phyloP scores from a whole-genome alignment of 2,113 vertebrate genomes.

The Scartelaos histophorus region DNA sequence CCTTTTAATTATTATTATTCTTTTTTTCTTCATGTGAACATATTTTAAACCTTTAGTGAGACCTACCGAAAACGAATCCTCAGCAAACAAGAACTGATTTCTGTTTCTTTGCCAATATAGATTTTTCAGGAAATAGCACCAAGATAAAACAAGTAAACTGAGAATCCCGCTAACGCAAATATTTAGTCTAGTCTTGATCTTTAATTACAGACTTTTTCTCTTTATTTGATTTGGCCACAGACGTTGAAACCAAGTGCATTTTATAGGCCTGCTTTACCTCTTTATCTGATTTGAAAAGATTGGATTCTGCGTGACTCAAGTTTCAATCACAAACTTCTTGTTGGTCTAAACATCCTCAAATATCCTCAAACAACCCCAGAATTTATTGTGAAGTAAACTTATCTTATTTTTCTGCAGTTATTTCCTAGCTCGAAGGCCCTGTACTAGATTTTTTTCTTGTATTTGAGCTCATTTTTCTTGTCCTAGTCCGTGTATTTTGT shows the following conservation, averaged over 20 bases:
- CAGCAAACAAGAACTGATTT: too few relatives aligned
- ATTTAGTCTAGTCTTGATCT: background rate
- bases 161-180: background rate
- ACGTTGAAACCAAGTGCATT: constrained; percentile 1
- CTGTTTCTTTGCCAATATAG: too few relatives aligned
- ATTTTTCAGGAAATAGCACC: background rate
- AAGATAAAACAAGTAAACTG: background rate
- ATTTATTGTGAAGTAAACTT: background rate
- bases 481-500: too few relatives aligned
- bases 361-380: background rate
- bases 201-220: background rate
- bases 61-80: too few relatives aligned
- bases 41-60: too few relatives aligned
- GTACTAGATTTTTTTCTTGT: too few relatives aligned
- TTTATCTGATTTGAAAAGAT: constrained; percentile 8
- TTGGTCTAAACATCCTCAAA: background rate
- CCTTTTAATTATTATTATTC: too few relatives aligned
- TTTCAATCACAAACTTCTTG: background rate
- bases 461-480: too few relatives aligned
- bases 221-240: background rate
- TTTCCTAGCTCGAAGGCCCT: background rate
- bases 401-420: background rate
- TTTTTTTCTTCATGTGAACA: too few relatives aligned
- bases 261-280: background rate
- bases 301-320: background rate